These are phyloP conservation scores for Emydocephalus ijimae DNA, from an alignment of 2,113 vertebrate species.

Conservation along the genomic window DNA sequence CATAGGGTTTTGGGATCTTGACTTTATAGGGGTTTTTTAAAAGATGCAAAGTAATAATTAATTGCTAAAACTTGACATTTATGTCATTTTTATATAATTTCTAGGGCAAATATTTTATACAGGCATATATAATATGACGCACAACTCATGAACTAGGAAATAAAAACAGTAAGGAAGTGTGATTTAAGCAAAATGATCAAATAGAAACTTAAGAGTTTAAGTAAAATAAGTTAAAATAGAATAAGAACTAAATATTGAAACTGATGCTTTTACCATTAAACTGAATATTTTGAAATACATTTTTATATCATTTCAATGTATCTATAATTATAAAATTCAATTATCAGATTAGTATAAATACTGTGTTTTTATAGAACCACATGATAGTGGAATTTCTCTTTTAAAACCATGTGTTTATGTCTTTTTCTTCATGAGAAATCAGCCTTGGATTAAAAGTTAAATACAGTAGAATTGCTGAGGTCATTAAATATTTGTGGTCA, in stretches of 20 bases:
- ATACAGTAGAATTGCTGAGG: not conserved
- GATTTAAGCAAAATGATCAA: not conserved
- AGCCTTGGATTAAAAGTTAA: not conserved
- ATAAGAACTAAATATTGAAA: not conserved
- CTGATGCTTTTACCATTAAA: not conserved
- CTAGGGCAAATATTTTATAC: not conserved
- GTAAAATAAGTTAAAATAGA: not conserved
- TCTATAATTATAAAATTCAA: not conserved
- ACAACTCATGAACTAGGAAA: not conserved
- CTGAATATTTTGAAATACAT: not conserved
- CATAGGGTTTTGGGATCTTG: not conserved
- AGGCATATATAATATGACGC: not conserved
- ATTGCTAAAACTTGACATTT: not conserved
- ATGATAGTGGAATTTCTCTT: not conserved
- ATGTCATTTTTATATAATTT: not conserved
- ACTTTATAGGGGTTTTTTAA: not conserved
- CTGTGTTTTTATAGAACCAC: not conserved
- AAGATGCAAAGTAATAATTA: not conserved
- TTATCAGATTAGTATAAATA: not conserved
- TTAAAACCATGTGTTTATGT: not conserved
- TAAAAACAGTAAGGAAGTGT: not conserved
- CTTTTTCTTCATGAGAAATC: not conserved
- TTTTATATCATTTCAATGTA: not conserved
- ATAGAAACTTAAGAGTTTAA: not conserved
- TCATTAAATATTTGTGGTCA: not conserved